Evolutionary conservation across 2,113 vertebrate species (phyloP).

Genomic region (Python bivittatus): DNA sequence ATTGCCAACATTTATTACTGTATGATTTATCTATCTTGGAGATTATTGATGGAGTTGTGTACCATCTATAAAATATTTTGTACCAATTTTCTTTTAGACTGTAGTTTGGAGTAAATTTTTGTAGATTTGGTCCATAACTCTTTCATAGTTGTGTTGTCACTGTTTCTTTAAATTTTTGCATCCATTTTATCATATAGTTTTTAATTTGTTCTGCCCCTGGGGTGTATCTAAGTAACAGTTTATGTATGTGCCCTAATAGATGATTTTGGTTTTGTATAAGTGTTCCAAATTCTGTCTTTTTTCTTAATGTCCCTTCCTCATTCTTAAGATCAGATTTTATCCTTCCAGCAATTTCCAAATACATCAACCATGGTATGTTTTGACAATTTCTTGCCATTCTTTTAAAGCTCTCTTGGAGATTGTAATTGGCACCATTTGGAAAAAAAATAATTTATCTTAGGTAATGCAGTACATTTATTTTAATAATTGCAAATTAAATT

Average conservation of each 20-base stretch:
- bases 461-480: background rate
- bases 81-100: background rate
- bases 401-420: background rate
- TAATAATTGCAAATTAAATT: background rate
- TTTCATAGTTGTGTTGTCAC: background rate
- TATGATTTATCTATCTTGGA: background rate
- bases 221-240: background rate
- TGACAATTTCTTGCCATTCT: background rate
- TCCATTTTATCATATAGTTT: background rate
- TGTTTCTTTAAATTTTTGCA: background rate
- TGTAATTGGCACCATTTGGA: background rate
- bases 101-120: background rate
- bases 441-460: background rate
- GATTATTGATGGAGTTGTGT: background rate
- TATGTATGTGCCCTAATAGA: background rate
- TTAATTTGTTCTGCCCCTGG: background rate
- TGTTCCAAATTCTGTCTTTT: background rate
- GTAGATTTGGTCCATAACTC: background rate
- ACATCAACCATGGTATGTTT: background rate
- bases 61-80: background rate
- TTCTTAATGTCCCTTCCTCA: background rate
- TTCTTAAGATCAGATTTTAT: background rate
- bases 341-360: background rate
- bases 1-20: background rate
- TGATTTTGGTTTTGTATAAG: background rate